phyloP scores from a whole-genome alignment of 2,797 vertebrate species.

The Helarctos malayanus region DNA sequence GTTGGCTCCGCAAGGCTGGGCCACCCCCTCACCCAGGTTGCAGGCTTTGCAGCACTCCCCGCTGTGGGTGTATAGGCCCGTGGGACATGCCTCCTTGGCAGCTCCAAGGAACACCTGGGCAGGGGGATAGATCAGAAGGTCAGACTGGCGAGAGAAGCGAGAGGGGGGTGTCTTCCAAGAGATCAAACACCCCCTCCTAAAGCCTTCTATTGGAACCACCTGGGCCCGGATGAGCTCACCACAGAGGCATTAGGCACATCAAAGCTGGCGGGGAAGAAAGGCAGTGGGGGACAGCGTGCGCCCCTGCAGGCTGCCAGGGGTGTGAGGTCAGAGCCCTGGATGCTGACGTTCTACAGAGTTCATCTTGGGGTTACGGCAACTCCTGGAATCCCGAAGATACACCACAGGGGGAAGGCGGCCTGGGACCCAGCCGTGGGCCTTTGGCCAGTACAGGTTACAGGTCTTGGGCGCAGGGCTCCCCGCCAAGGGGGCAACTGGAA shows the following conservation, averaged over 20 bases:
- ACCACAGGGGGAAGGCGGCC: not conserved
- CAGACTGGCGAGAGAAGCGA: not conserved
- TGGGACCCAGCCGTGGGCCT: not conserved
- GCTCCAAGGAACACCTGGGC: slow-evolving; percentile 91
- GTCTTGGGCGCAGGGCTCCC: not conserved
- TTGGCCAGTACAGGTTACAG: not conserved
- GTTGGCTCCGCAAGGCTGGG: slow-evolving; percentile 91
- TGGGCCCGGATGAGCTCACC: slow-evolving; percentile 82
- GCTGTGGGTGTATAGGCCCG: slow-evolving; percentile 88
- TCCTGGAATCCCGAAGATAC: slow-evolving; percentile 21
- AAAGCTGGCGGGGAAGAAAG: slow-evolving; percentile 64
- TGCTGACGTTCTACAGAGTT: slow-evolving; percentile 58
- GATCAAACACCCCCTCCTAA: slow-evolving; percentile 54
- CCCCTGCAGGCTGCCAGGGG: slow-evolving; percentile 30
- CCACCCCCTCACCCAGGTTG: slow-evolving; percentile 95
- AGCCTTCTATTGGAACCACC: slow-evolving; percentile 80
- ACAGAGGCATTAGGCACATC: slow-evolving; percentile 72
- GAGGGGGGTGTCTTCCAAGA: not conserved
- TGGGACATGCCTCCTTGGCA: slow-evolving; percentile 89
- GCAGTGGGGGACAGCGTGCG: not conserved
- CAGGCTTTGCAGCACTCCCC: slow-evolving; percentile 96
- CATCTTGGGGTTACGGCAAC: slow-evolving; percentile 45
- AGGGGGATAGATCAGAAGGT: slow-evolving; percentile 23
- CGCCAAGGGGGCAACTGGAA: slow-evolving; percentile 29
- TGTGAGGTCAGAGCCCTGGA: slow-evolving; percentile 27